phyloP scores from a whole-genome alignment of 2,113 vertebrate species.

The Hydrochoerus hydrochaeris region DNA sequence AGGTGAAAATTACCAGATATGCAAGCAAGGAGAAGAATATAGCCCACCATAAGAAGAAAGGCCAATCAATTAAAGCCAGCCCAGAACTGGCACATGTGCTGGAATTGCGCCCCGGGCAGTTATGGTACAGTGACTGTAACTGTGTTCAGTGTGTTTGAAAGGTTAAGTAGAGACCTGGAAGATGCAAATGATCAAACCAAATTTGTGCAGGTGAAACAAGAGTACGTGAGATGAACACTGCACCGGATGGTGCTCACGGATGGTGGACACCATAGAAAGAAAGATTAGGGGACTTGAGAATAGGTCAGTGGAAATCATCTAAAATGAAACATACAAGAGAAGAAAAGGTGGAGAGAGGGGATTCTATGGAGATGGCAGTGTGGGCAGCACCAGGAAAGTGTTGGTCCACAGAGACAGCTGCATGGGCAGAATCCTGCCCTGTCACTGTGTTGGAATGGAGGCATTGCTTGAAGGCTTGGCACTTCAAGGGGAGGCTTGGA shows the following conservation, averaged over 20 bases:
- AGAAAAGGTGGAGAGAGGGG: neutral
- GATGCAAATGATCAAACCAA: neutral
- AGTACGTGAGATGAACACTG: neutral
- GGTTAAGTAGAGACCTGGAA: neutral
- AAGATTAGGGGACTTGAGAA: neutral
- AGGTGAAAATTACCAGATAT: neutral
- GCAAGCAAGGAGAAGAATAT: neutral
- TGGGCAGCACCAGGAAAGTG: neutral
- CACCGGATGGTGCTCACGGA: rapidly evolving
- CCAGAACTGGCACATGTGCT: neutral
- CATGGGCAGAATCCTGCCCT: neutral
- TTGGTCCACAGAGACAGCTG: neutral
- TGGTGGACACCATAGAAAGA: neutral
- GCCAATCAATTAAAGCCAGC: neutral
- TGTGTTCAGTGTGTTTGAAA: neutral
- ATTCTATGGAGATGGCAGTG: neutral
- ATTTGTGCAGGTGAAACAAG: neutral
- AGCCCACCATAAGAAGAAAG: neutral
- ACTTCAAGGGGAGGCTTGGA: neutral
- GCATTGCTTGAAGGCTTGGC: neutral
- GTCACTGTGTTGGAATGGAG: neutral
- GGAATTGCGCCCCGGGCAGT: neutral
- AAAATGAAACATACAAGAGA: neutral
- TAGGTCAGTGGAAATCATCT: neutral
- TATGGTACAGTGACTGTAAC: neutral